Conservation (phyloP, 2,113 vertebrate genomes). For the Miniopterus natalensis region DNA sequence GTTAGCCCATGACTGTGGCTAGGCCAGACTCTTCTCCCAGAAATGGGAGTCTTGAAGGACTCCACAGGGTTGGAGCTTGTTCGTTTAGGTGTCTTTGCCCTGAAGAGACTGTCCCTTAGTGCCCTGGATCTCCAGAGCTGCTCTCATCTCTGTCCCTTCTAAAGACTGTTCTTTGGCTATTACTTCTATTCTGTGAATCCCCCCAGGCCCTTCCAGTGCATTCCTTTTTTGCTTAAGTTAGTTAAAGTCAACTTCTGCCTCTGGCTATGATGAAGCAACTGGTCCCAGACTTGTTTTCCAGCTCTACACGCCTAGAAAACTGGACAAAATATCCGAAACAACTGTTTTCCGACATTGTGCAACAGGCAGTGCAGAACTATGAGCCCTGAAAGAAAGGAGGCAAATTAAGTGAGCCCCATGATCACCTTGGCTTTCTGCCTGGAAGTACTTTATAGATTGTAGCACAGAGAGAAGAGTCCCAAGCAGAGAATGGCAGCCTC, state of each 20-base stretch:
- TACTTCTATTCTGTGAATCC: neutral
- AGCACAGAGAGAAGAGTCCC: neutral
- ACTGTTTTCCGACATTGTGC: neutral
- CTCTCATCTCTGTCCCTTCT: neutral
- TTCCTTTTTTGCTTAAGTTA: neutral
- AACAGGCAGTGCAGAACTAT: neutral
- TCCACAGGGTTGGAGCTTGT: neutral
- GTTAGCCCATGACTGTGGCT: neutral
- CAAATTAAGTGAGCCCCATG: neutral
- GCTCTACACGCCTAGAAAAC: neutral
- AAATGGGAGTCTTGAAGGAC: neutral
- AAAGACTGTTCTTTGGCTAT: neutral
- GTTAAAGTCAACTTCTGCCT: neutral
- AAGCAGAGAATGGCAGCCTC: neutral
- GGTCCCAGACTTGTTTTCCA: neutral
- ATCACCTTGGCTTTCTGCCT: neutral
- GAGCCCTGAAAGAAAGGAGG: neutral
- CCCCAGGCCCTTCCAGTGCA: neutral
- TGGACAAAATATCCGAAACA: neutral
- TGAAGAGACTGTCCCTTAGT: neutral
- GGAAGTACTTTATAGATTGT: neutral
- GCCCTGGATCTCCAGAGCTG: neutral
- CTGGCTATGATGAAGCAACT: constrained; percentile 46
- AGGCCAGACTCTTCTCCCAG: neutral
- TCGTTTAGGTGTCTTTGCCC: neutral